Conservation (phyloP, 2,113 vertebrate genomes). For the Platichthys stellatus region DNA sequence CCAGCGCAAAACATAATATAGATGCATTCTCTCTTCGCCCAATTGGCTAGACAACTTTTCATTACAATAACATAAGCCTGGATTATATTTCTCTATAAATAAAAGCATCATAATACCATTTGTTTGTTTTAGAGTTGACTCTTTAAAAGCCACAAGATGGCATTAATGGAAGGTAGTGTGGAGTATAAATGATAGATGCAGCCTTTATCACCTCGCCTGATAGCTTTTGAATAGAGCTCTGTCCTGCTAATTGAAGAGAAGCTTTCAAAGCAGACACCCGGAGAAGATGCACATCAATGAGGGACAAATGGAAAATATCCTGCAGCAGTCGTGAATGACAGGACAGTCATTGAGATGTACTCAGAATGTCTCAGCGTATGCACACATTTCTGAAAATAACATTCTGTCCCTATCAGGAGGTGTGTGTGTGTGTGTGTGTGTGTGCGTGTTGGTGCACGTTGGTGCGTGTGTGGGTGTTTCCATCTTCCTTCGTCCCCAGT, state of each 20-base stretch:
- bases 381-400: conserved; percentile 44
- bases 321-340: conserved; percentile 42
- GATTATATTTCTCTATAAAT: conserved; percentile 60
- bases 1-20: conserved; percentile 61
- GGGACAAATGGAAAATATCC: conserved; percentile 68
- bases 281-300: conserved; percentile 40
- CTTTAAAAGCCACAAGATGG: conserved; percentile 64
- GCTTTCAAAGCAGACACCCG: conserved; percentile 68
- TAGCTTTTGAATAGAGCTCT: conserved; percentile 62
- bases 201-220: conserved; percentile 52
- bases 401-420: conserved; percentile 47
- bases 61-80: conserved; percentile 65
- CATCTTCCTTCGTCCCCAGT: conserved; percentile 30
- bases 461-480: conserved; percentile 17
- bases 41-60: conserved; percentile 56
- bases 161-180: conserved; percentile 61
- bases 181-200: conserved; percentile 67
- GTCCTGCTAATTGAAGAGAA: conserved; percentile 66
- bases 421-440: neutral
- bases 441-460: conserved; percentile 4
- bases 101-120: conserved; percentile 56
- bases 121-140: conserved; percentile 66
- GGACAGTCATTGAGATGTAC: conserved; percentile 59
- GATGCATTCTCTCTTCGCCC: conserved; percentile 50
- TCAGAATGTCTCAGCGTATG: conserved; percentile 50